Conservation (phyloP, 2,888 invertebrate genomes). For the Cataglyphis altisquamis region DNA sequence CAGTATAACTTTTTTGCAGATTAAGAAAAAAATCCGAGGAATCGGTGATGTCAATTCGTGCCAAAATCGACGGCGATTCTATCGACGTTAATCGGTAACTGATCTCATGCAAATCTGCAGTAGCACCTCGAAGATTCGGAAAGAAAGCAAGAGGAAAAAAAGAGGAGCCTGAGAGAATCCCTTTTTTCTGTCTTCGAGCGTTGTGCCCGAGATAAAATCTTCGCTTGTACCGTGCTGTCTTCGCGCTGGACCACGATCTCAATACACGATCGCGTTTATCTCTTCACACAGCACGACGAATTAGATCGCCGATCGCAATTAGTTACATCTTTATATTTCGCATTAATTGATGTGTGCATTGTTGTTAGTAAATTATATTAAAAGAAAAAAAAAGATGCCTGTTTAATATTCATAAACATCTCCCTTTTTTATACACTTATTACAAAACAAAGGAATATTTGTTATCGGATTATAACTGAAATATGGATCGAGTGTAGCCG, state of each 20-base stretch:
- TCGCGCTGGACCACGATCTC: conserved; percentile 69
- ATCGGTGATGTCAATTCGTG: conserved; percentile 63
- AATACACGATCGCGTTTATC: conserved; percentile 61
- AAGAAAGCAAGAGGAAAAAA: conserved; percentile 38
- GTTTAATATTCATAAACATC: neutral
- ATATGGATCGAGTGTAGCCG: neutral
- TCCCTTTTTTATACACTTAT: neutral
- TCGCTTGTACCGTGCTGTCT: conserved; percentile 69
- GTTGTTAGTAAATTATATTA: neutral
- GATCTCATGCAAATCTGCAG: conserved; percentile 81
- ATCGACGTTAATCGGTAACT: conserved; percentile 81
- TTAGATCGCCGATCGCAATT: neutral
- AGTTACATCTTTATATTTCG: conserved; percentile 7
- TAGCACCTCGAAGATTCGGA: conserved; percentile 43
- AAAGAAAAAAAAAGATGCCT: neutral
- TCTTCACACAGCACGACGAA: conserved; percentile 22
- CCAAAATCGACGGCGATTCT: conserved; percentile 71
- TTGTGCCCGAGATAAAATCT: conserved; percentile 74
- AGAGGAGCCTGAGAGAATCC: conserved; percentile 45
- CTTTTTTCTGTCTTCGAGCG: conserved; percentile 57
- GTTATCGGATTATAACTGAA: neutral
- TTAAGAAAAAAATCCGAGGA: conserved; percentile 41
- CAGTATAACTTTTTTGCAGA: neutral
- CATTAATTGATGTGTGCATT: neutral
- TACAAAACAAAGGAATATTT: neutral